These are phyloP conservation scores for Corbicula japonica DNA, from an alignment of 2,888 invertebrate genomes.

Conservation along the genomic window DNA sequence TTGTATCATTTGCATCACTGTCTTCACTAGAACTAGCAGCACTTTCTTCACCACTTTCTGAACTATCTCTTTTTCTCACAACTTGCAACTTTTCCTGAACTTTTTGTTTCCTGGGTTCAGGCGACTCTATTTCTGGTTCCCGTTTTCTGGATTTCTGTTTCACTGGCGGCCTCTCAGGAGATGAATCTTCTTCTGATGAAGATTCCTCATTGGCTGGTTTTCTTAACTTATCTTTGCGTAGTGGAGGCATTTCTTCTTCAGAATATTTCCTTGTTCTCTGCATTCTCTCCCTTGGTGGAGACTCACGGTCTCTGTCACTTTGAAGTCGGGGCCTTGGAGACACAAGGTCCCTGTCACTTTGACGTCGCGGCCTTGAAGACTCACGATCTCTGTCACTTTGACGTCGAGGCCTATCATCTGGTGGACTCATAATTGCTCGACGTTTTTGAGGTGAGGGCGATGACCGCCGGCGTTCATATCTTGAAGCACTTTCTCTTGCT, in stretches of 20 bases:
- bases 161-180: constrained; percentile 54
- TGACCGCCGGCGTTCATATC: constrained; percentile 36
- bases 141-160: constrained; percentile 49
- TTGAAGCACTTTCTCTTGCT: constrained; percentile 27
- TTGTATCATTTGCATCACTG: constrained; percentile 8
- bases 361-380: constrained; percentile 9
- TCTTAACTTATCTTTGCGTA: no score
- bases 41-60: constrained; percentile 26
- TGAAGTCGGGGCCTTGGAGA: no score
- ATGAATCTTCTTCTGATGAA: constrained; percentile 55
- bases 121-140: constrained; percentile 50
- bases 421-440: constrained; percentile 18
- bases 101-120: constrained; percentile 23
- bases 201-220: constrained; percentile 33
- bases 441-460: constrained; percentile 53
- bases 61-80: constrained; percentile 10
- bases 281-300: no score
- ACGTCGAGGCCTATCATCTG: constrained; percentile 35
- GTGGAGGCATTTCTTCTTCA: background rate
- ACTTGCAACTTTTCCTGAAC: constrained; percentile 18
- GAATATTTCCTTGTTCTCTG: constrained; percentile 30
- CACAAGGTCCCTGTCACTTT: no score
- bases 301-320: no score
- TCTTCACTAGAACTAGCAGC: constrained; percentile 48
- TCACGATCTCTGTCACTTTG: constrained; percentile 1